Evolutionary conservation across 2,797 vertebrate species (phyloP), one percentile per base, ranked within the genome.

Genomic region (Cygnus olor): DNA sequence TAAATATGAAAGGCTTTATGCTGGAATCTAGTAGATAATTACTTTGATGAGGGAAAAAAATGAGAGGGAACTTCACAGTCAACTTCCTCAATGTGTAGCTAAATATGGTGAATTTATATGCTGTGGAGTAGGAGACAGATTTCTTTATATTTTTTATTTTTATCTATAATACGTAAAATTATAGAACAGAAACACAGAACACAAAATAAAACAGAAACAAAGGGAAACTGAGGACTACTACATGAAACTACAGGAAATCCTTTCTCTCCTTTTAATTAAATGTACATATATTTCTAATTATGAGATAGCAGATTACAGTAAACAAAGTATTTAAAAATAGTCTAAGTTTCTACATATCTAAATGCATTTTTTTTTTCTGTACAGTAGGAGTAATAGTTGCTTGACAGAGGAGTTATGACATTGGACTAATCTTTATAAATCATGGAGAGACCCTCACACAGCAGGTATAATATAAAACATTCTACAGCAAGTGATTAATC

Each of bases 401-500:
- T 89, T 82, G 61, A 38, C 65, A 77, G 22, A 77, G 20, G 3
- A 88, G 27, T 7, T 79, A 22, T 88, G 64, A 61, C 32, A 42
- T 9, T 90, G 40, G 25, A 73, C 16, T 56, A 44, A 79, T 65
- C 22, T 30, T 85, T 60, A 64, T 40, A 89, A 94, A 82, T 65
- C 20, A 44, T 18, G 53, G 42, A 71, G 12, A 74, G 32, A 47
- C 87, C 36, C 45, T 94, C 11, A 51, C 32, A 58, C 69, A 93
- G 61, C 71, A 93, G 71, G 44, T 90, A 83, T 85, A 82, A 80
- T 34, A 40, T 42, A 80, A 89, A 96, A 36, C 49, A 65, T 74
- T 78, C 63, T 90, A 15, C 57, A 85, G 17, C 77, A 69, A 65
- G 42, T 90, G 88, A 88, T 90, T 86, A 87, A 95, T 90, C 18